Percentiles rank a stretch among this genome's conserved stretches.
Evolutionary conservation across 2,888 invertebrate species (phyloP).

Genomic region (Sesamia inferens): DNA sequence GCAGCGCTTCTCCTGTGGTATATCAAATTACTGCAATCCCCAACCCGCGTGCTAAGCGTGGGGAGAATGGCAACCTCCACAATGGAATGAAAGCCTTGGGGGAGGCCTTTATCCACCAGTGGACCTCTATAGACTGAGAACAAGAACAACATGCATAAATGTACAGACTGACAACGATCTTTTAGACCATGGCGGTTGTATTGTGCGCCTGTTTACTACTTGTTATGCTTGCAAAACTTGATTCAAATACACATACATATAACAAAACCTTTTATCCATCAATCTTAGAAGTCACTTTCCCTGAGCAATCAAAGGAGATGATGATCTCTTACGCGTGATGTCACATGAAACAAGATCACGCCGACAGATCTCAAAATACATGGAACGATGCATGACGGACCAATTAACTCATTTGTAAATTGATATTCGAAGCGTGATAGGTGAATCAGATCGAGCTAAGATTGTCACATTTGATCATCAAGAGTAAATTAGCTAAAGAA

Average conservation of each 20-base stretch:
- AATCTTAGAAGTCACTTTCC: constrained; percentile 30
- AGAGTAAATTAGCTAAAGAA: neutral
- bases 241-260: neutral
- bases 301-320: constrained; percentile 42
- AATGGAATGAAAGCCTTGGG: too few species aligned
- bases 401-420: constrained; percentile 48
- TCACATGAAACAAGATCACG: constrained; percentile 49
- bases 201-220: neutral
- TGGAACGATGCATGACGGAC: constrained; percentile 37
- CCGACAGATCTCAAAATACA: constrained; percentile 56
- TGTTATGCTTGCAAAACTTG: neutral
- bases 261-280: neutral
- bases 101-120: too few species aligned
- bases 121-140: too few species aligned
- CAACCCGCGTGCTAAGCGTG: too few species aligned
- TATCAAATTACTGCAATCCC: too few species aligned
- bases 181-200: neutral
- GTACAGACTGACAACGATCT: neutral
- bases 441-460: constrained; percentile 14
- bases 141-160: neutral
- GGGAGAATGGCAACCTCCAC: too few species aligned
- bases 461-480: constrained; percentile 27
- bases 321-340: constrained; percentile 44
- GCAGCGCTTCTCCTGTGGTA: too few species aligned
- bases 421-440: constrained; percentile 32